Percentiles rank a stretch among this genome's conserved stretches.
Evolutionary conservation across 2,888 invertebrate genomes (phyloP).

Genomic region (Troides oblongomaculatus): DNA sequence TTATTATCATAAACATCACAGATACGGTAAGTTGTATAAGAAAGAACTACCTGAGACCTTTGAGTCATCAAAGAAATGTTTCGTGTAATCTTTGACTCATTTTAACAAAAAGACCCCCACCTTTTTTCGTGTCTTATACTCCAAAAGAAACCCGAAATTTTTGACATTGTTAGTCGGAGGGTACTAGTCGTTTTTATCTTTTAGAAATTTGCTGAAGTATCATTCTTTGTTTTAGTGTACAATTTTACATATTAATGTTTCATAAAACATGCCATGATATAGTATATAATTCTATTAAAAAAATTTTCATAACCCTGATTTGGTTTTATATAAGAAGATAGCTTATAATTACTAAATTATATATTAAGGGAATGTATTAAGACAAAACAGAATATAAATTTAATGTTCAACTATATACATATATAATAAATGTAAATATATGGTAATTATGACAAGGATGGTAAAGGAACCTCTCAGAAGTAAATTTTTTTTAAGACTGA

Average conservation of each 20-base stretch:
- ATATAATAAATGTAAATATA: no score
- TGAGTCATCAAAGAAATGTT: constrained; percentile 53
- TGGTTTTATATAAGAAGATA: neutral
- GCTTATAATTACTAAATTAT: neutral
- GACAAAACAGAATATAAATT: no score
- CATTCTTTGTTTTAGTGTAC: constrained; percentile 1
- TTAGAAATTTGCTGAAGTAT: constrained; percentile 5
- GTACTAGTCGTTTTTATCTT: constrained; percentile 13
- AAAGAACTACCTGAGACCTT: constrained; percentile 49
- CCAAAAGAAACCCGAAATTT: constrained; percentile 22
- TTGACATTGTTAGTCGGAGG: constrained; percentile 18
- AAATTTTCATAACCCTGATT: neutral
- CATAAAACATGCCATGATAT: neutral
- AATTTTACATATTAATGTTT: neutral
- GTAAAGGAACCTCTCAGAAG: neutral
- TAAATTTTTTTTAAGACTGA: neutral
- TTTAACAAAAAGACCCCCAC: constrained; percentile 36
- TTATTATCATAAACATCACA: constrained; percentile 24
- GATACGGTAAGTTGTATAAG: constrained; percentile 31
- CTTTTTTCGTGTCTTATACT: constrained; percentile 35
- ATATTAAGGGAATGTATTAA: neutral
- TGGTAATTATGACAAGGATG: neutral
- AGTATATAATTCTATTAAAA: neutral
- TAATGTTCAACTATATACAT: no score
- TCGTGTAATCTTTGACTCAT: constrained; percentile 51